A percentile compares a stretch with the other conserved stretches of the same genome.
These are phyloP conservation scores for Pteruthius melanotis DNA, from an alignment of 2,113 vertebrate species.

Conservation along the genomic window DNA sequence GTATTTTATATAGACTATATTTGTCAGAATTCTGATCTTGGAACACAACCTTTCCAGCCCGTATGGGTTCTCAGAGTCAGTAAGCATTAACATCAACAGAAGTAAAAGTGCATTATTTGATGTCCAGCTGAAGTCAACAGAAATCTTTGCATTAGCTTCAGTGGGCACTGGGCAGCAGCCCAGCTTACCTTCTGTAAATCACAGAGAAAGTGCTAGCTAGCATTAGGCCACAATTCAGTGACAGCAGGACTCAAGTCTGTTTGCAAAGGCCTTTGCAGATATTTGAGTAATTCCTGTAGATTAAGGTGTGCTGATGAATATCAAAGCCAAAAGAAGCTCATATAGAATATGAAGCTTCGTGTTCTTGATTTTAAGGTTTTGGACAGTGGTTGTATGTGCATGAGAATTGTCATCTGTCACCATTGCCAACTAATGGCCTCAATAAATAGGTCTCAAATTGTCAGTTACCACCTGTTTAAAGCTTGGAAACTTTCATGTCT, in stretches of 20 bases:
- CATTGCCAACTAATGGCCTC: background rate
- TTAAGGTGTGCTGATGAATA: background rate
- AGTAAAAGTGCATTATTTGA: background rate
- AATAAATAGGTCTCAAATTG: background rate
- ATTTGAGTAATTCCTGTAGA: background rate
- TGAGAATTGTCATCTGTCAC: background rate
- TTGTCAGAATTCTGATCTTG: background rate
- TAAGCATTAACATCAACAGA: background rate
- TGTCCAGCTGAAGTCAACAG: background rate
- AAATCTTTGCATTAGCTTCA: background rate
- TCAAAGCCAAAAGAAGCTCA: background rate
- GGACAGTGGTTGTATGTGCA: background rate
- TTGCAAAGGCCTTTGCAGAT: background rate
- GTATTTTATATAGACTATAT: background rate
- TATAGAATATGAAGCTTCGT: background rate
- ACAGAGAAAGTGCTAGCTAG: background rate
- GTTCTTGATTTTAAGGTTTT: background rate
- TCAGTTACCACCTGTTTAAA: background rate
- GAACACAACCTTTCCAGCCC: background rate
- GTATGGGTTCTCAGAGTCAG: background rate
- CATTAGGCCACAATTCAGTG: background rate
- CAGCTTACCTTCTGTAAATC: background rate
- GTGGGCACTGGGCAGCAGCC: background rate
- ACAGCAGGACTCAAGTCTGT: background rate
- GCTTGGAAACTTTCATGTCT: background rate